Percentiles rank a stretch among this genome's conserved stretches.
Evolutionary conservation across 2,113 vertebrate genomes (phyloP).

Genomic region (Zosterops hypoxanthus): DNA sequence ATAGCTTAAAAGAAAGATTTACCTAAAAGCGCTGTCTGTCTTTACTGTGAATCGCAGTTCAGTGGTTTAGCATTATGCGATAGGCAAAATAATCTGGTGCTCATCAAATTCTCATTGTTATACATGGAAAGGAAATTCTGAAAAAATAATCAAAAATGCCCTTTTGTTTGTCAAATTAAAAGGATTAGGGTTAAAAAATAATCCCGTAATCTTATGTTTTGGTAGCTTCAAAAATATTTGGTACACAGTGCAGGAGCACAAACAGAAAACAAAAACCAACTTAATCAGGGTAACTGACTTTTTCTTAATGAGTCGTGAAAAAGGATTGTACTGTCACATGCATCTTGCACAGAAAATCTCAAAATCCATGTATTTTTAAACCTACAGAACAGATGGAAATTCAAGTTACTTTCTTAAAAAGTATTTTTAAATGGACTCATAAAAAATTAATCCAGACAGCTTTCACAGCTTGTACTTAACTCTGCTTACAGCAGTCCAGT

Average conservation of each 20-base stretch:
- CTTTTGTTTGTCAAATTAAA: constrained; percentile 8
- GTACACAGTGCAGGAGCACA: neutral
- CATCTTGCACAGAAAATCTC: neutral
- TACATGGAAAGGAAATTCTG: neutral
- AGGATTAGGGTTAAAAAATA: constrained; percentile 1
- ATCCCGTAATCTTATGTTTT: neutral
- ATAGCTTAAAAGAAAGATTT: neutral
- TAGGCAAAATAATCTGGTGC: neutral
- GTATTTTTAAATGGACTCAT: neutral
- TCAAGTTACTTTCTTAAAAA: neutral
- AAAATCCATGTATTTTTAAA: neutral
- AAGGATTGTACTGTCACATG: neutral
- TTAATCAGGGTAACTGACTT: neutral
- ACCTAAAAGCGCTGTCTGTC: neutral
- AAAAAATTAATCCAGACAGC: neutral
- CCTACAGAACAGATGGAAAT: neutral
- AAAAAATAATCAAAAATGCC: neutral
- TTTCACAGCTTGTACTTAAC: neutral
- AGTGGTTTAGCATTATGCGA: neutral
- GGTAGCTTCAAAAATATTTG: neutral
- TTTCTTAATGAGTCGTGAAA: neutral
- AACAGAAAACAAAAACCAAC: neutral
- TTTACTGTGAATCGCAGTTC: neutral
- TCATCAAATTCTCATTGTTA: neutral
- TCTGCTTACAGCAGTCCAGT: neutral